Conservation (phyloP, 1,140 invertebrate genomes). For the Bicyclus anynana region DNA sequence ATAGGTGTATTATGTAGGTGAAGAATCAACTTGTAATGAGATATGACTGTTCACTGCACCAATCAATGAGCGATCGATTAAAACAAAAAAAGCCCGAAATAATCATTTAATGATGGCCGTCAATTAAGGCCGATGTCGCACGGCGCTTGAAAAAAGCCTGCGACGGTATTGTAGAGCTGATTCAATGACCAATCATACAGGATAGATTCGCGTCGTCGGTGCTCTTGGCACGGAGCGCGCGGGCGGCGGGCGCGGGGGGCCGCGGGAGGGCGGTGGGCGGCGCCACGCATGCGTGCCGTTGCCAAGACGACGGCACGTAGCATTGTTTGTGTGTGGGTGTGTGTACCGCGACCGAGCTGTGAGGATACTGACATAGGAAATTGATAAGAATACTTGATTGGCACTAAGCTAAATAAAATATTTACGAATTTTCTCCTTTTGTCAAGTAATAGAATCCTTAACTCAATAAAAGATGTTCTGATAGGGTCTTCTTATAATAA, state of each 20-base stretch:
- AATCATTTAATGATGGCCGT: slow-evolving; percentile 28
- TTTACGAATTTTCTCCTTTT: no score
- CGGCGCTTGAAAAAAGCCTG: slow-evolving; percentile 35
- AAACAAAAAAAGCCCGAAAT: slow-evolving; percentile 10
- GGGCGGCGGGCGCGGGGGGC: slow-evolving; percentile 12
- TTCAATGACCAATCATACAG: slow-evolving; percentile 68
- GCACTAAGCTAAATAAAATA: no score
- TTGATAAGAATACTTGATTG: no score
- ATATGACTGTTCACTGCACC: background rate
- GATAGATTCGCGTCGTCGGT: slow-evolving; percentile 45
- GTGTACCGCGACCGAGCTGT: slow-evolving; percentile 13
- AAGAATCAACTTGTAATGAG: background rate
- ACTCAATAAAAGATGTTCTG: no score
- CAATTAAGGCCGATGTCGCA: slow-evolving; percentile 17
- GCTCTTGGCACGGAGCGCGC: slow-evolving; percentile 25
- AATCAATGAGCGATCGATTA: slow-evolving; percentile 16
- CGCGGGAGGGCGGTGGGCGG: slow-evolving; percentile 50
- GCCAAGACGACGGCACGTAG: slow-evolving; percentile 72
- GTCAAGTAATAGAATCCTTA: no score
- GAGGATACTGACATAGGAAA: slow-evolving; percentile 9
- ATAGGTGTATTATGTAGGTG: no score
- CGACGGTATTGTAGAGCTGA: slow-evolving; percentile 29
- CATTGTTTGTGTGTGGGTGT: slow-evolving; percentile 41
- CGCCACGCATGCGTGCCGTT: slow-evolving; percentile 71
- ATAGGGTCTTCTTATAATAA: no score